Conservation (phyloP, 2,888 invertebrate genomes). For the Orchestes rusci region DNA sequence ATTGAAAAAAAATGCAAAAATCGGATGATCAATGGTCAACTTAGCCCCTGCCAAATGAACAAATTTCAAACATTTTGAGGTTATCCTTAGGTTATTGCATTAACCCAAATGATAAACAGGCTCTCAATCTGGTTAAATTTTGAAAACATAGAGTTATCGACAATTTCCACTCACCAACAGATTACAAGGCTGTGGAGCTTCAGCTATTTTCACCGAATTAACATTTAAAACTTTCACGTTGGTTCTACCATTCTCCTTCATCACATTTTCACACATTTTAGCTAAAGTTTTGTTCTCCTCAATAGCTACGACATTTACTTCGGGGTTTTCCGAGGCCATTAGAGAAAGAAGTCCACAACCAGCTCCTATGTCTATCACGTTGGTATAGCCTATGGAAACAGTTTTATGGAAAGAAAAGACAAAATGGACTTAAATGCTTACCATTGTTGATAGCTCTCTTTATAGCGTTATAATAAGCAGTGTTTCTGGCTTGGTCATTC, state of each 20-base stretch:
- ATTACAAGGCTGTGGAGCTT: slow-evolving; percentile 40
- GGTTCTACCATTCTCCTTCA: slow-evolving; percentile 44
- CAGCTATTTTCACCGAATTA: slow-evolving; percentile 51
- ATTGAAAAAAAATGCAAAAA: too few species aligned
- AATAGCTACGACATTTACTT: slow-evolving; percentile 55
- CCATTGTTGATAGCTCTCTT: slow-evolving; percentile 28
- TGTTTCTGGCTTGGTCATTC: slow-evolving; percentile 65
- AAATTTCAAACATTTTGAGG: too few species aligned
- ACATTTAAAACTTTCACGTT: slow-evolving; percentile 50
- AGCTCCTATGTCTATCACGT: slow-evolving; percentile 67
- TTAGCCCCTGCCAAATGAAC: too few species aligned
- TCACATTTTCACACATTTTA: slow-evolving; percentile 52
- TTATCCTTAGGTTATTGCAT: too few species aligned
- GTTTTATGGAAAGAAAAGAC: too few species aligned
- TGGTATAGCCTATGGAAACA: slow-evolving; percentile 45
- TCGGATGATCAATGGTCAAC: too few species aligned
- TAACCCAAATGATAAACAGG: too few species aligned
- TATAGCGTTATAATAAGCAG: slow-evolving; percentile 59
- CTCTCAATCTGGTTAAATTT: background rate
- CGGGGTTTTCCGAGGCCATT: slow-evolving; percentile 49
- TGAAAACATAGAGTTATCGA: background rate
- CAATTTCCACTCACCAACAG: slow-evolving; percentile 35
- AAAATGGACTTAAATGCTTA: slow-evolving; percentile 2
- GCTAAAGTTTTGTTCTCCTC: slow-evolving; percentile 61
- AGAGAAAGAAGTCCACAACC: slow-evolving; percentile 70